Base-by-base conservation (phyloP, 2,797 vertebrate species). In the Sebastes cheni region DNA sequence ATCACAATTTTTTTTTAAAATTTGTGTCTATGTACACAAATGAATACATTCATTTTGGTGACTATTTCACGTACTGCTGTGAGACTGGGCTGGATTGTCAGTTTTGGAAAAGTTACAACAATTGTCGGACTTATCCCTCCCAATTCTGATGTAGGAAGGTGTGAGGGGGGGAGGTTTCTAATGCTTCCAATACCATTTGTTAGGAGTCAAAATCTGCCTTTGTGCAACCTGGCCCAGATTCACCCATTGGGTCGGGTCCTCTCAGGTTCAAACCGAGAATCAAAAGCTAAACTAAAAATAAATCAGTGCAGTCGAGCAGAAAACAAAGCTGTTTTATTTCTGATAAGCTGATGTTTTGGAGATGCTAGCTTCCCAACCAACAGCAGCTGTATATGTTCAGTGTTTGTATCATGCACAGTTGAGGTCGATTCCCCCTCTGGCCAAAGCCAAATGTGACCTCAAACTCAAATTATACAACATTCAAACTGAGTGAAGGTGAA, bases 401-500 rank as follows among this genome's bases (percentile, higher is more conserved):
- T 3, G 20, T 81, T 77, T 68, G 58, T 67, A 42, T 81, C 30
- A 12, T 29, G 67, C 68, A 55, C 68, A 34, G 72, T 61, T 42
- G 8, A 65, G 75, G 83, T 75, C 22, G n/a, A 23, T 30, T 52
- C 34, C 13, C 58, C 69, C 42, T 60, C 36, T 9, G 77, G 76
- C 39, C 58, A 4, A 30, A 64, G 14, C 50, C n/a, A 29, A 65
- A 66, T 61, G 58, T 85, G 76, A 90, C 67, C 82, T 72, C 55
- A 50, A 50, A 67, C 77, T 72, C 39, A 55, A 42, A 75, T 80
- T 39, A 74, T 8, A 68, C 55, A 13, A 66, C 55, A 11, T 66
- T 64, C 18, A 58, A 50, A 64, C 65, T 6, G 56, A 81, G 34
- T 59, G 70, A 82, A 83, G 75, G 64, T 82, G 74, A 77, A 76